phyloP scores from a whole-genome alignment of 2,888 invertebrate genomes.

The Eupithecia abbreviata region DNA sequence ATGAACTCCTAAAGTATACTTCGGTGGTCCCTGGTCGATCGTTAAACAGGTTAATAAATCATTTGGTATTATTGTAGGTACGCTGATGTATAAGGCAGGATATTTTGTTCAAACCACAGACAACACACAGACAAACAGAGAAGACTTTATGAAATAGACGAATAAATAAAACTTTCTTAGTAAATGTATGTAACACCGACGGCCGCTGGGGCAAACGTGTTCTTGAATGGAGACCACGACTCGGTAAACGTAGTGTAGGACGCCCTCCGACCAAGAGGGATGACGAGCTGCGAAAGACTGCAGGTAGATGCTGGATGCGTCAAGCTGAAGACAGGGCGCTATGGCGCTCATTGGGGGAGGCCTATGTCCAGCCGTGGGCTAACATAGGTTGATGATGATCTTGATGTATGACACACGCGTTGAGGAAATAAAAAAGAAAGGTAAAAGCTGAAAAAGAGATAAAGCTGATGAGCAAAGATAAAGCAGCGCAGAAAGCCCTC shows the following conservation, averaged over 20 bases:
- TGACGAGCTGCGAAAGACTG: too few relatives aligned
- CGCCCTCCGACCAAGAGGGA: too few relatives aligned
- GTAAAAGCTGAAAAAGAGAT: constrained; percentile 1
- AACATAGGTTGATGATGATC: too few relatives aligned
- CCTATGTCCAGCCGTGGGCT: too few relatives aligned
- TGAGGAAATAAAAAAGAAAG: constrained; percentile 1
- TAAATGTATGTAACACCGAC: not conserved
- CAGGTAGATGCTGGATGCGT: too few relatives aligned
- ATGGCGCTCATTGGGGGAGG: too few relatives aligned
- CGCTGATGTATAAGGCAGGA: not conserved
- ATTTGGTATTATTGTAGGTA: not conserved
- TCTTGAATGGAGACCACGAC: too few relatives aligned
- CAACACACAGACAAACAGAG: not conserved
- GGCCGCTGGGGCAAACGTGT: too few relatives aligned
- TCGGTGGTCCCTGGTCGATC: constrained; percentile 6
- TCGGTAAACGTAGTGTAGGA: too few relatives aligned
- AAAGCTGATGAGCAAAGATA: constrained; percentile 13
- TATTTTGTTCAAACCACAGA: not conserved
- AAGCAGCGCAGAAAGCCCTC: constrained; percentile 12
- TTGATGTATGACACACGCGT: not conserved
- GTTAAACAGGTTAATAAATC: constrained; percentile 9
- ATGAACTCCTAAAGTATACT: constrained; percentile 11
- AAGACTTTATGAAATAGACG: not conserved
- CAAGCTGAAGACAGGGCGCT: too few relatives aligned
- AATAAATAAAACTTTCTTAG: not conserved